Conservation (phyloP, 2,797 vertebrate species). For the Coranthus polyacanthus region DNA sequence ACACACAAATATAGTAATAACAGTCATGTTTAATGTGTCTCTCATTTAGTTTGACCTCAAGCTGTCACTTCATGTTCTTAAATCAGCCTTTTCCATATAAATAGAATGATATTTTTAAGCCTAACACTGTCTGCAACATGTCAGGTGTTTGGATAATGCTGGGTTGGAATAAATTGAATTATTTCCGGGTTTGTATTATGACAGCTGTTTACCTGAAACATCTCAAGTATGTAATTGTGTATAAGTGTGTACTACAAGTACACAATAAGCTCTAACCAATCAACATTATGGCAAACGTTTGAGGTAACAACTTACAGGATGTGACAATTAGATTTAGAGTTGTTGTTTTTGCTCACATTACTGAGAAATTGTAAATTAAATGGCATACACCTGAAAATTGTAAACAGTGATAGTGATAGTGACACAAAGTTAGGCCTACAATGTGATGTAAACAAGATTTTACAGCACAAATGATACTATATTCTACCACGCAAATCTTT, state of each 20-base stretch:
- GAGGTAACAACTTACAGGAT: background rate
- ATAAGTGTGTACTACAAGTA: too few relatives aligned
- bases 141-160: conserved; percentile 28
- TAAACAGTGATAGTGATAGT: too few relatives aligned
- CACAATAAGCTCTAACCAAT: background rate
- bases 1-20: background rate
- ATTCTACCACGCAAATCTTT: too few relatives aligned
- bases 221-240: too few relatives aligned
- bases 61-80: conserved; percentile 33
- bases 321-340: background rate
- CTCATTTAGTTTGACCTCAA: conserved; percentile 40
- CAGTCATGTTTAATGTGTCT: conserved; percentile 8
- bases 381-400: background rate
- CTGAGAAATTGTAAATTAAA: background rate
- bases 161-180: conserved; percentile 11
- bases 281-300: background rate
- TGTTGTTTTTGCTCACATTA: background rate
- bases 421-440: too few relatives aligned
- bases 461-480: too few relatives aligned
- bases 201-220: conserved; percentile 6
- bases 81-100: conserved; percentile 9
- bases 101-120: conserved; percentile 19
- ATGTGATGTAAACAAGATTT: too few relatives aligned
- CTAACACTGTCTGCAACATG: conserved; percentile 11
- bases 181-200: background rate